Percentiles rank a stretch among this genome's conserved stretches.
Evolutionary conservation across 2,888 invertebrate species (phyloP).

Genomic region (Phlogophora meticulosa): DNA sequence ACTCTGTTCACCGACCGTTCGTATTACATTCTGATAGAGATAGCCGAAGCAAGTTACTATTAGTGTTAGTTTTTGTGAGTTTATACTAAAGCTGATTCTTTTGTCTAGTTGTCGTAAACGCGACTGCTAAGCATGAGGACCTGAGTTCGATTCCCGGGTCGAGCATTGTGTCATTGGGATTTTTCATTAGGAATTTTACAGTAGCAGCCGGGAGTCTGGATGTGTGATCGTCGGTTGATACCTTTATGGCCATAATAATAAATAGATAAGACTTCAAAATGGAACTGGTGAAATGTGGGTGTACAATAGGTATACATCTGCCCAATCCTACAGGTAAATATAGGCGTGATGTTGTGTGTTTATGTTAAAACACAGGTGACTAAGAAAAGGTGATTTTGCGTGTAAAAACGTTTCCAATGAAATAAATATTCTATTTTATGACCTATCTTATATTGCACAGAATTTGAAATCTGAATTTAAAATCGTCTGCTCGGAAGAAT

Average conservation of each 20-base stretch:
- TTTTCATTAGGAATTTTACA: too few relatives aligned
- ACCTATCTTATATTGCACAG: neutral
- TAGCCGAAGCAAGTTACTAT: slow-evolving; percentile 43
- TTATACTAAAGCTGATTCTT: neutral
- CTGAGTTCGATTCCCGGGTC: too few relatives aligned
- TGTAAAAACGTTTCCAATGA: neutral
- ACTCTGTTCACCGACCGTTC: slow-evolving; percentile 62
- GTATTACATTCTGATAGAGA: slow-evolving; percentile 47
- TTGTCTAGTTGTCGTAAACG: too few relatives aligned
- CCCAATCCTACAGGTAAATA: too few relatives aligned
- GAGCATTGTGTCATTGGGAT: too few relatives aligned
- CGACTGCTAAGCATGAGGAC: too few relatives aligned
- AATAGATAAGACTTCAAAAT: neutral
- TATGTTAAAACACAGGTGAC: neutral
- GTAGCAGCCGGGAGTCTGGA: too few relatives aligned
- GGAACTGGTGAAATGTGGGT: neutral
- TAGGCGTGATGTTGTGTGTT: too few relatives aligned
- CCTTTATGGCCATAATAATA: too few relatives aligned
- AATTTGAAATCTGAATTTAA: neutral
- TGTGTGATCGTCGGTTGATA: too few relatives aligned
- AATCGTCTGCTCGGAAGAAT: neutral
- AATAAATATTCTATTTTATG: neutral
- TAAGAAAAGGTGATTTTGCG: neutral
- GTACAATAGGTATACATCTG: too few relatives aligned
- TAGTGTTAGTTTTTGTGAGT: slow-evolving; percentile 35